Evolutionary conservation across 2,113 vertebrate genomes (phyloP).

Genomic region (Physeter macrocephalus): DNA sequence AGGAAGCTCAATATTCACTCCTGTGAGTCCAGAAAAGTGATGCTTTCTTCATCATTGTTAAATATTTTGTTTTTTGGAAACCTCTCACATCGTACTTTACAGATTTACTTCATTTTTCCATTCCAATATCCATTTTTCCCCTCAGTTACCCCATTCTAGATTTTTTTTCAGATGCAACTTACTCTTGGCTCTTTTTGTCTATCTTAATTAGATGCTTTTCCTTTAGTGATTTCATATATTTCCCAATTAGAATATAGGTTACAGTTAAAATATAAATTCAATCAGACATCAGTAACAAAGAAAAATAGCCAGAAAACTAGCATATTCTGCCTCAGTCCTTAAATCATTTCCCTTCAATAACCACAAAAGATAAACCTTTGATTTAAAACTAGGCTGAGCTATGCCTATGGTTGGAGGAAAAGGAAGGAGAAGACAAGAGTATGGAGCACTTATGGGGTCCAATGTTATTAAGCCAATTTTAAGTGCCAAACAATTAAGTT

Average conservation of each 20-base stretch:
- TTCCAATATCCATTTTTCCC: background rate
- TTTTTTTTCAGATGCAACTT: background rate
- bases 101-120: background rate
- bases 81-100: background rate
- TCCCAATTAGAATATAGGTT: background rate
- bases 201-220: background rate
- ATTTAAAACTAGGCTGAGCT: background rate
- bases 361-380: background rate
- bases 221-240: background rate
- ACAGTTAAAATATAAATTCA: background rate
- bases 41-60: background rate
- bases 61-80: background rate
- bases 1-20: background rate
- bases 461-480: background rate
- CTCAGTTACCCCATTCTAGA: background rate
- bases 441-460: background rate
- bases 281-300: background rate
- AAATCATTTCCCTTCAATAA: background rate
- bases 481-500: background rate
- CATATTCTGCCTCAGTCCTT: background rate
- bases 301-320: background rate
- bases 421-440: background rate
- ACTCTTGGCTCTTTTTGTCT: background rate
- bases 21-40: background rate
- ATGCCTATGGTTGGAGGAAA: background rate